A percentile compares a stretch with the other conserved stretches of the same genome.
Conservation (phyloP, 2,113 vertebrate genomes). For the Egretta garzetta region DNA sequence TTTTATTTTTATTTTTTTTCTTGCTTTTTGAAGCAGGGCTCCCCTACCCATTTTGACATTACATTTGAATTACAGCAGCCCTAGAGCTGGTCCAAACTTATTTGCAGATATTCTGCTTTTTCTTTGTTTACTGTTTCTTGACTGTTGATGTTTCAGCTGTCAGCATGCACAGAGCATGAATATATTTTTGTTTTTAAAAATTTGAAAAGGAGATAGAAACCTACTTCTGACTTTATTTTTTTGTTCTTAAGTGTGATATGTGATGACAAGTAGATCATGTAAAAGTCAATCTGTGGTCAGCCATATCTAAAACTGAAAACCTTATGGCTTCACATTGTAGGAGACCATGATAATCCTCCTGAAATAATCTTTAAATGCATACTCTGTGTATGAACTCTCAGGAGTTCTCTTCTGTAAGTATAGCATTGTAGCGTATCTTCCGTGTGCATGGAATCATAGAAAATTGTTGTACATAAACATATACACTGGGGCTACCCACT, state of each 20-base stretch:
- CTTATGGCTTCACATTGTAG: background rate
- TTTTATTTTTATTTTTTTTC: background rate
- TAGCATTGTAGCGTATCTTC: background rate
- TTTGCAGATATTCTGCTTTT: slow-evolving; percentile 5
- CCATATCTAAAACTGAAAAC: slow-evolving; percentile 40
- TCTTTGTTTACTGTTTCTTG: slow-evolving; percentile 18
- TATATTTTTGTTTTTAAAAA: slow-evolving; percentile 5
- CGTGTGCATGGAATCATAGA: background rate
- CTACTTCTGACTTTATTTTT: background rate
- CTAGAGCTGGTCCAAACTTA: background rate
- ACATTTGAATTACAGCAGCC: background rate
- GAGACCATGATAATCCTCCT: background rate
- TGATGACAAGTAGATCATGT: slow-evolving; percentile 56
- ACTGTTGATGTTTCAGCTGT: slow-evolving; percentile 41
- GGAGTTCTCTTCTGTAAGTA: background rate
- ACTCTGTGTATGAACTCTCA: background rate
- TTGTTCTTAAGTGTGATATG: background rate
- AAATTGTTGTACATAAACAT: background rate
- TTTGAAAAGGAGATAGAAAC: background rate
- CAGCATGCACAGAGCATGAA: slow-evolving; percentile 5
- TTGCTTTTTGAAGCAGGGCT: background rate
- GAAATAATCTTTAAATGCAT: background rate
- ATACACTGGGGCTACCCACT: background rate
- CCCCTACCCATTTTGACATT: background rate
- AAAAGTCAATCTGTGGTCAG: slow-evolving; percentile 60